A percentile compares a stretch with the other conserved stretches of the same genome.
Conservation (phyloP, 1,140 invertebrate genomes). For the Leptestheria dahalacensis region DNA sequence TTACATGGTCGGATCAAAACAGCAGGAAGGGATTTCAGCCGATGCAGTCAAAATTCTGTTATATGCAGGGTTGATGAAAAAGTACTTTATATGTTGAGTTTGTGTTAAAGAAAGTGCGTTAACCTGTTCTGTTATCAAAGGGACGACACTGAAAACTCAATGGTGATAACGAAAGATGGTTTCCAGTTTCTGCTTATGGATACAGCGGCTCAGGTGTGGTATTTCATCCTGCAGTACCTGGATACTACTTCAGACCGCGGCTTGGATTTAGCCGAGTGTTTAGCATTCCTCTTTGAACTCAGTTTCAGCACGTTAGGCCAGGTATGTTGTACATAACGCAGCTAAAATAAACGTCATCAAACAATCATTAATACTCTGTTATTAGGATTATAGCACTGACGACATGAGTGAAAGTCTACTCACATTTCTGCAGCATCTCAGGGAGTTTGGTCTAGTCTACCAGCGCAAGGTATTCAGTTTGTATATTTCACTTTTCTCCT, state of each 20-base stretch:
- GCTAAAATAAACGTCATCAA: constrained; percentile 1
- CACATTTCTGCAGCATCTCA: constrained; percentile 81
- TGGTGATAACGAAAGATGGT: constrained; percentile 76
- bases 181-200: constrained; percentile 93
- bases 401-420: constrained; percentile 76
- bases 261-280: constrained; percentile 73
- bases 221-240: constrained; percentile 89
- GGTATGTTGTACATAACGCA: constrained; percentile 30
- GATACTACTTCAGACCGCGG: constrained; percentile 72
- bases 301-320: constrained; percentile 91
- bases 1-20: constrained; percentile 85
- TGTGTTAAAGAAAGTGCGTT: background rate
- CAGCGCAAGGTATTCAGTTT: constrained; percentile 61
- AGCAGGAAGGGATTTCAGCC: constrained; percentile 67
- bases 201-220: constrained; percentile 82
- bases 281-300: constrained; percentile 87
- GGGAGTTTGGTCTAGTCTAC: constrained; percentile 94
- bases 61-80: constrained; percentile 82
- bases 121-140: constrained; percentile 26
- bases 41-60: constrained; percentile 83
- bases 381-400: constrained; percentile 86
- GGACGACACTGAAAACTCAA: constrained; percentile 58
- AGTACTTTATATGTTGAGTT: constrained; percentile 31
- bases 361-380: constrained; percentile 21
- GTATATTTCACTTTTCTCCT: background rate